Base-by-base conservation (phyloP, 2,888 invertebrate species). In the Latheticus oryzae region DNA sequence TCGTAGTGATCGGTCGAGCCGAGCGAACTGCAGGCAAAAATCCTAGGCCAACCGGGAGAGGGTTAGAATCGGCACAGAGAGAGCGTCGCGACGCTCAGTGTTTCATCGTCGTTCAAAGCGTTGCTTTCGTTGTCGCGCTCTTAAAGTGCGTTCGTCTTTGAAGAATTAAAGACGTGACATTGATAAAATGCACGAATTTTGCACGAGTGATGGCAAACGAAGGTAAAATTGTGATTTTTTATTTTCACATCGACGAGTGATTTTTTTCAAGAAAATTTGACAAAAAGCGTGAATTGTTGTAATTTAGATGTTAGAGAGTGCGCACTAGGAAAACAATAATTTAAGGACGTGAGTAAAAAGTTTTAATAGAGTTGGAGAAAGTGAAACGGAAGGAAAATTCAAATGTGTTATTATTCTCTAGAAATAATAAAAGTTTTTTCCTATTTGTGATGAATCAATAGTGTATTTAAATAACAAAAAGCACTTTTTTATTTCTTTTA, bases 21-120 rank as follows among this genome's bases (percentile, higher is more conserved):
- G 64, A 65, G 67, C 68, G 5, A 38, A n/a, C n/a, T n/a, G 8
- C 59, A 66, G 66, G 70, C 70, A 67, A 71, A 68, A 71, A 68
- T 64, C 68, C 70, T 69, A 68, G 70, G 65, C 61, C 64, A 67
- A 69, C 70, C 67, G 70, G 70, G 70, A 68, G 64, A 67, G 67
- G 64, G 62, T 62, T 64, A 65, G 62, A 62, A 65, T 62, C 64
- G 65, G 64, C 66, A 42, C 63, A 58, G 63, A n/a, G n/a, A n/a
- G n/a, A 63, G 69, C 68, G 67, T 59, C 68, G 60, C 67, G 68
- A 58, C 68, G 71, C 63, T 66, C 64, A 69, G 68, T 69, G 63
- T 63, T 58, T 53, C 60, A 60, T 50, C 66, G 64, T 60, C 63
- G 64, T 33, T 21, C 16, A 13, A 38, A 17, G 30, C 17, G 58